Base-by-base conservation (phyloP, 2,113 vertebrate genomes). In the Dunckerocampus dactyliophorus region DNA sequence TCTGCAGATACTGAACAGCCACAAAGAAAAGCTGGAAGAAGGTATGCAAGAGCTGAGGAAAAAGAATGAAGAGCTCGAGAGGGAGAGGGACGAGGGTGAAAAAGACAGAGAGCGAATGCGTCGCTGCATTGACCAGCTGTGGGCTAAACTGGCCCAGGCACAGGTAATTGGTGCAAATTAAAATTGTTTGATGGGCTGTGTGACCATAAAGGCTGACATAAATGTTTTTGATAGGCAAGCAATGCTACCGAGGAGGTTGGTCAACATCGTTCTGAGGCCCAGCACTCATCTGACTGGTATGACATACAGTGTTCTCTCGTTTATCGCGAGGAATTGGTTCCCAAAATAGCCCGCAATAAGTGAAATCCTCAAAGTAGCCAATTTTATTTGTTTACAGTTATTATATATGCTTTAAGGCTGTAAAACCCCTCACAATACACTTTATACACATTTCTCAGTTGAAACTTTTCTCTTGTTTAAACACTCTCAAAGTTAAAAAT, bases 21-120 rank as follows among this genome's bases (percentile, higher is more conserved):
- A 88, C 62, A 91, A 91, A 69, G 88, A 92, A 17, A 88, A 91
- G 48, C 64, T 90, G 57, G 89, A 90, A 52, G 86, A 86, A 73
- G 79, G 79, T 5, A 86, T 92, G 82, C 74, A 59, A 53, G 90
- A 90, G 4, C 59, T 92, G 24, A 87, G 73, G 68, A 80, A n/a
- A 55, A 88, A 63, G 70, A 92, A 90, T 1, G 85, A 88, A 14
- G 86, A 90, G 71, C 82, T 91, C 63, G 87, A 90, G 72, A 81
- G 56, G 52, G 80, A 87, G 52, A 82, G 62, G 62, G 76, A 82
- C 0, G 86, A 87, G 19, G 77, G 71, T 1, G 84, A 89, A 47
- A 82, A 76, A 15, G 87, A 89, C 47, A 80, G 59, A 15, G 85
- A 89, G 43, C 57, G 34, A 8, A 85, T 90, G 75, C 69, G 60